A percentile compares a stretch with the other conserved stretches of the same genome.
Conservation (phyloP, 2,797 vertebrate genomes). For the Odontamblyopus rebecca region DNA sequence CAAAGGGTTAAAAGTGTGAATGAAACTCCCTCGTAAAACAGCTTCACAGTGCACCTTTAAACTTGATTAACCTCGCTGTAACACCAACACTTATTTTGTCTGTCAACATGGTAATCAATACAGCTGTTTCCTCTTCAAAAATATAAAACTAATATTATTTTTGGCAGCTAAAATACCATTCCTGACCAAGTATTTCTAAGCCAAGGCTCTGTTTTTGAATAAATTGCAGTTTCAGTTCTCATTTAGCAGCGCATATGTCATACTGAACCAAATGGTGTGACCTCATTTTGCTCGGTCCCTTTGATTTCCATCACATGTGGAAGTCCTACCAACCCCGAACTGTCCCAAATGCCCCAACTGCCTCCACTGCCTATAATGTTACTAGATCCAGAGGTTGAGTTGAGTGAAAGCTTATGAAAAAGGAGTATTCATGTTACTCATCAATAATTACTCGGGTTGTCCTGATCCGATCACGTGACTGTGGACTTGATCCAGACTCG, state of each 20-base stretch:
- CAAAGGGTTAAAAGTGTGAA: too few relatives aligned
- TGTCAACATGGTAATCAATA: not conserved
- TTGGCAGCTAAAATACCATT: not conserved
- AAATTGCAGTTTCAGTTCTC: constrained; percentile 33
- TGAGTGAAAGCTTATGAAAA: constrained; percentile 38
- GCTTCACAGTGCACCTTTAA: too few relatives aligned
- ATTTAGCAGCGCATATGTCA: constrained; percentile 42
- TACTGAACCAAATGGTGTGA: constrained; percentile 46
- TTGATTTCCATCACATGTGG: constrained; percentile 48
- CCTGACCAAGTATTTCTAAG: not conserved
- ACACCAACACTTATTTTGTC: not conserved
- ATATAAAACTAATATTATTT: not conserved
- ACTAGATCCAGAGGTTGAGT: constrained; percentile 29
- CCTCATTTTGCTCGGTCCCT: constrained; percentile 54
- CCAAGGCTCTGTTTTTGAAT: constrained; percentile 24
- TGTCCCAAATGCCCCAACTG: constrained; percentile 1
- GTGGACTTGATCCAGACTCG: too few relatives aligned
- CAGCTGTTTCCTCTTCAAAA: too few relatives aligned
- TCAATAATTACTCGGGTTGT: too few relatives aligned
- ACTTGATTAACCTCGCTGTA: too few relatives aligned
- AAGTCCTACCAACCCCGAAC: constrained; percentile 33
- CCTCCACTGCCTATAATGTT: constrained; percentile 10
- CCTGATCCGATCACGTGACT: too few relatives aligned
- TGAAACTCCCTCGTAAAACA: too few relatives aligned
- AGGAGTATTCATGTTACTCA: constrained; percentile 10